A percentile compares a stretch with the other conserved stretches of the same genome.
phyloP scores from a whole-genome alignment of 2,888 invertebrate species.

The Theretra japonica region DNA sequence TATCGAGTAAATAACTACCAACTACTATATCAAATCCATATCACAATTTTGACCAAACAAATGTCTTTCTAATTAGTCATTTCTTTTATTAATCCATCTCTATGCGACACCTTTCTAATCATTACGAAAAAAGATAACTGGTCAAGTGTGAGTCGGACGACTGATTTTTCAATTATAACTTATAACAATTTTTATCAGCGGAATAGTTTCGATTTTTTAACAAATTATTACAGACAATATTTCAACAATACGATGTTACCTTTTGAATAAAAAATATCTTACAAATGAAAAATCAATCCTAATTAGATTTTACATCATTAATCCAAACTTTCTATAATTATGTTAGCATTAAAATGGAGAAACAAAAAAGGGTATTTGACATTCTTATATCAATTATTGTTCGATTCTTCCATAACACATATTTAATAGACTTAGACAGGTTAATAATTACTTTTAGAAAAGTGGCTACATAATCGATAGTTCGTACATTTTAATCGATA shows the following conservation, averaged over 20 bases:
- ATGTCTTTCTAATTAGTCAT: slow-evolving; percentile 3
- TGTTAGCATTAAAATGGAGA: too few species aligned
- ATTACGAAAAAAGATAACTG: background rate
- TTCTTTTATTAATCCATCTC: background rate
- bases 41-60: background rate
- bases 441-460: background rate
- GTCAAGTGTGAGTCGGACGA: too few species aligned
- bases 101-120: background rate
- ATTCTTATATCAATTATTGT: background rate
- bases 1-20: background rate
- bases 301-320: too few species aligned
- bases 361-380: too few species aligned
- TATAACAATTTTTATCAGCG: too few species aligned
- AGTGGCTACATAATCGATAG: background rate
- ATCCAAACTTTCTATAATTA: too few species aligned
- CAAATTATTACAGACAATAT: too few species aligned
- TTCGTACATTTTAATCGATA: background rate
- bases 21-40: slow-evolving; percentile 14
- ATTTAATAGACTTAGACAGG: background rate
- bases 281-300: too few species aligned
- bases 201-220: too few species aligned
- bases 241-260: too few species aligned
- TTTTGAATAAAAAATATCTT: too few species aligned
- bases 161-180: too few species aligned
- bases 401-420: background rate